phyloP scores from a whole-genome alignment of 2,797 vertebrate genomes.

The Gymnocypris eckloni region DNA sequence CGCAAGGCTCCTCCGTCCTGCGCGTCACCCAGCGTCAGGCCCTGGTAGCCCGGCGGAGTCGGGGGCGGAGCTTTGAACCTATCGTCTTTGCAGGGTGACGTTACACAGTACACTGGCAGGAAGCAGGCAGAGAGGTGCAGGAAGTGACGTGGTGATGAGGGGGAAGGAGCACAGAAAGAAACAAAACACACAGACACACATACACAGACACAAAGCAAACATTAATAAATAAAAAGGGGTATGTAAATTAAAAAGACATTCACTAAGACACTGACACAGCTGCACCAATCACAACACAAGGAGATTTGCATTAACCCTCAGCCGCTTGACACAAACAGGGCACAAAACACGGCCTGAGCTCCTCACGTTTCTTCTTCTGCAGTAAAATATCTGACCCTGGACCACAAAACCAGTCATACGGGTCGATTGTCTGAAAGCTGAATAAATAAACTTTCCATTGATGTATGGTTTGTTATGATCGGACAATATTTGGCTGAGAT shows the following conservation, averaged over 20 bases:
- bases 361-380: not conserved
- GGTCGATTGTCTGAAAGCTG: too few species aligned
- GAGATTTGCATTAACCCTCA: constrained; percentile 58
- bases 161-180: constrained; percentile 72
- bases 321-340: not conserved
- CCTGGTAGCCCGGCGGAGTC: constrained; percentile 96
- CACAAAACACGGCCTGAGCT: not conserved
- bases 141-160: constrained; percentile 37
- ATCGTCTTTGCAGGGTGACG: constrained; percentile 94
- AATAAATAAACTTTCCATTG: too few species aligned
- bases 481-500: too few species aligned
- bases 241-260: constrained; percentile 82
- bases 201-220: constrained; percentile 62
- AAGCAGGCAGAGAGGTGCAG: constrained; percentile 59
- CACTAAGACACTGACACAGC: constrained; percentile 73
- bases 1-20: constrained; percentile 82
- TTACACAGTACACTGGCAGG: constrained; percentile 97
- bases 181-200: constrained; percentile 45
- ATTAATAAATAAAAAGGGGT: constrained; percentile 67
- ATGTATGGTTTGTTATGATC: too few species aligned
- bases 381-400: not conserved
- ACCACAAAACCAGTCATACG: too few species aligned
- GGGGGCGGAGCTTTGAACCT: constrained; percentile 95
- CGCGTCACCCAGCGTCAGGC: constrained; percentile 91
- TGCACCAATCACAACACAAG: constrained; percentile 76